Base-by-base conservation (phyloP, 2,888 invertebrate genomes). In the Diadegma fenestrale region DNA sequence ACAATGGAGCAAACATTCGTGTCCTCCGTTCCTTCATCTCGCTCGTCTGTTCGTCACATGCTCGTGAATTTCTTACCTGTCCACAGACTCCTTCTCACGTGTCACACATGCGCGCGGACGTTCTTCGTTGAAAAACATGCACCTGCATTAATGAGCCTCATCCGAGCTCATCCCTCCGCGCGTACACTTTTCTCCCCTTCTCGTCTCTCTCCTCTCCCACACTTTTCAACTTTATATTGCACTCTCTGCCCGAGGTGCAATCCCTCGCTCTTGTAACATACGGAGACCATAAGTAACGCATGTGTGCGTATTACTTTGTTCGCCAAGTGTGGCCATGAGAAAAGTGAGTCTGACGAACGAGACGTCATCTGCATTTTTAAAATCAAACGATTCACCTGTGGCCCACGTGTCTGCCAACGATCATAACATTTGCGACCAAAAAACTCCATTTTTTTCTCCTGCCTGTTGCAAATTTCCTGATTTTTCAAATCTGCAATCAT, bases 41-140 rank as follows among this genome's bases (percentile, higher is more conserved):
- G 37, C 26, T 26, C 14, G 88, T 88, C 88, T 92, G 91, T 85
- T 87, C 88, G 90, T 91, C 92, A 91, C 90, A 88, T 92, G 91
- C 90, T 91, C 79, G 88, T 87, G 72, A 80, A 82, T 54, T 82
- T 87, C 89, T 89, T 90, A 90, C 90, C 90, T 91, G 89, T 86
- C 80, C 66, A 81, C 79, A 69, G 79, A 76, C 30, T 48, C 51
- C 48, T 30, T 73, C 76, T 75, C 88, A 89, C 88, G 88, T 88
- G 87, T 86, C 89, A 90, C 90, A 91, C 89, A 90, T 90, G 90
- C 86, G 90, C 86, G 82, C 80, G 85, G 33, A 80, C 1, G 48
- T 48, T 22, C 26, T 33, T 10, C 12, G 37, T 51, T 51, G 37
- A 61, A 26, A 30, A 68, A 43, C 90, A 85, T 90, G 90, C 90